Evolutionary conservation across 2,797 vertebrate species (phyloP).

Genomic region (Enteromius unitaeniatus): DNA sequence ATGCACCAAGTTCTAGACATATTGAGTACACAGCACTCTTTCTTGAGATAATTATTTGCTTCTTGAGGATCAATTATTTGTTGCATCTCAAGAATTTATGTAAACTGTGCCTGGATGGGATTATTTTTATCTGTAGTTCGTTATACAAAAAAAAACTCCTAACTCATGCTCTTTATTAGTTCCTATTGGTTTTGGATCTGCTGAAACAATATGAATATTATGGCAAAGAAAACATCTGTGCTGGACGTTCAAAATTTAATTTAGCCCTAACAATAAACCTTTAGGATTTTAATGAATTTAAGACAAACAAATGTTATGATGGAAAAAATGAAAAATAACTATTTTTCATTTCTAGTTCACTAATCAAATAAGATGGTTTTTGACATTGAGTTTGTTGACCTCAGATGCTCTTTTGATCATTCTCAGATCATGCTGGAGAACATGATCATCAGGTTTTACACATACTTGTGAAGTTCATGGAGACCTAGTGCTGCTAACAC

Average conservation of each 20-base stretch:
- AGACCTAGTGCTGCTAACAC: not conserved
- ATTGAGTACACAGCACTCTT: conserved; percentile 14
- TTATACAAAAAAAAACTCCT: not conserved
- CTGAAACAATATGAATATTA: conserved; percentile 3
- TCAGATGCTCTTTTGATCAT: not conserved
- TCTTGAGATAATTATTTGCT: conserved; percentile 31
- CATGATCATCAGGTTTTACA: not conserved
- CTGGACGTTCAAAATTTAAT: not conserved
- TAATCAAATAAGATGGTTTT: not conserved
- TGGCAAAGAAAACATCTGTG: conserved; percentile 14
- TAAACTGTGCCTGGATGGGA: conserved; percentile 21
- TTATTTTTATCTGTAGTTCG: conserved; percentile 4
- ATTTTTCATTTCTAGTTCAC: not conserved
- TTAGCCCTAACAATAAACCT: not conserved
- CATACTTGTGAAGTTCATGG: not conserved
- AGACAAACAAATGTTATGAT: conserved; percentile 5
- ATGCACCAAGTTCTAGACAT: conserved; percentile 15
- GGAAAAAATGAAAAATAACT: not conserved
- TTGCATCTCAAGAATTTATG: conserved; percentile 16
- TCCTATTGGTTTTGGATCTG: not conserved
- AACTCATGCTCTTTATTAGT: not conserved
- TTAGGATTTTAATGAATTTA: not conserved
- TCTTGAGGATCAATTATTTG: conserved; percentile 12
- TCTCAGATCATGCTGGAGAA: not conserved
- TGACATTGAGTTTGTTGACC: not conserved